Percentiles rank a stretch among this genome's conserved stretches.
Evolutionary conservation across 2,797 vertebrate species (phyloP).

Genomic region (Onychomys arenicola): DNA sequence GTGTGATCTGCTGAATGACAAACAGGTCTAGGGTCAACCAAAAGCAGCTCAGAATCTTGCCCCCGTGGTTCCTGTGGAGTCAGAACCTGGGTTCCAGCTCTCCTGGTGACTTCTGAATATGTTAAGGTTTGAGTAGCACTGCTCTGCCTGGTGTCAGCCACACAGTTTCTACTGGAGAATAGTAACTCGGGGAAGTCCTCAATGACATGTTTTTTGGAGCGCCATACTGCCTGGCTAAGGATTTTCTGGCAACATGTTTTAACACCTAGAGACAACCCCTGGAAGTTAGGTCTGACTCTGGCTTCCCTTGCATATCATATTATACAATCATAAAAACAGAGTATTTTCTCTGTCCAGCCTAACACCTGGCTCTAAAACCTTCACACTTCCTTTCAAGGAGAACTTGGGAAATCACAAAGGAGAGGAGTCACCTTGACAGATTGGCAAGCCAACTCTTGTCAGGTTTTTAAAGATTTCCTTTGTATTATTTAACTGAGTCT

Average conservation of each 20-base stretch:
- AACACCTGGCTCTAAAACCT: not conserved
- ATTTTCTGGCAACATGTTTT: not conserved
- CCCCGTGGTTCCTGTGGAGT: not conserved
- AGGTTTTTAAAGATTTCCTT: not conserved
- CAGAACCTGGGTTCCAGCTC: not conserved
- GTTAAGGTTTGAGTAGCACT: rapidly evolving
- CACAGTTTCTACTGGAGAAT: not conserved
- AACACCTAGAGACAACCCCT: not conserved
- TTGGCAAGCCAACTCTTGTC: not conserved
- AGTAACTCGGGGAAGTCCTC: not conserved
- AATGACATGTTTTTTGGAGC: not conserved
- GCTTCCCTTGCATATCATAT: not conserved
- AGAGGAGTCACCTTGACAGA: not conserved
- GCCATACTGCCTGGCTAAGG: not conserved
- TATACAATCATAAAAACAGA: not conserved
- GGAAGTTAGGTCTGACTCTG: not conserved
- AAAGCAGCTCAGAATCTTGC: not conserved
- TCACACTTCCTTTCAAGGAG: not conserved
- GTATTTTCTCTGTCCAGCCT: not conserved
- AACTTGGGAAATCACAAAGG: not conserved
- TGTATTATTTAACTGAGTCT: not conserved
- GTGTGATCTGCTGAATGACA: rapidly evolving
- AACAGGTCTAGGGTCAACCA: not conserved
- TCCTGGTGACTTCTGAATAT: not conserved
- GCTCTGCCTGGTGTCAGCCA: not conserved